A percentile compares a stretch with the other conserved stretches of the same genome.
Conservation (phyloP, 2,797 vertebrate genomes). For the Petrocephalus schoutedeni region DNA sequence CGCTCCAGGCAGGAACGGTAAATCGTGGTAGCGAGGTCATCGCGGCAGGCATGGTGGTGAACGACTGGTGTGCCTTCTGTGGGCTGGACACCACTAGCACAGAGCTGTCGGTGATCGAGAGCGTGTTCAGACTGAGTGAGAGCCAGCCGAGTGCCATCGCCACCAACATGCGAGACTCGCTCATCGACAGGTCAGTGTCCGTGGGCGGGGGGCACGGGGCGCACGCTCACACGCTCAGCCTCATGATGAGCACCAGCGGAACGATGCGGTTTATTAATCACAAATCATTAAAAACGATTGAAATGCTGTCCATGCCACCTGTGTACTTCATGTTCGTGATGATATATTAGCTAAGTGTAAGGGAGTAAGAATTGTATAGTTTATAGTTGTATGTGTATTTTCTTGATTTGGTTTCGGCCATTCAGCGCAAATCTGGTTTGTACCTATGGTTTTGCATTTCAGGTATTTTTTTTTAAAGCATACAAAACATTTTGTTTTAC, state of each 20-base stretch:
- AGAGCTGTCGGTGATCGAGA: constrained; percentile 94
- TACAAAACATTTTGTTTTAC: constrained; percentile 22
- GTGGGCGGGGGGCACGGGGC: not conserved
- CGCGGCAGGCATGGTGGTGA: constrained; percentile 89
- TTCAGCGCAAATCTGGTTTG: not conserved
- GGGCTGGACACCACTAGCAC: constrained; percentile 96
- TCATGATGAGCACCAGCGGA: not conserved
- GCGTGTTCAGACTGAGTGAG: constrained; percentile 83
- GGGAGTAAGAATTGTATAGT: not conserved
- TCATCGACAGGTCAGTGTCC: constrained; percentile 82
- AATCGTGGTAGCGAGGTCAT: constrained; percentile 95
- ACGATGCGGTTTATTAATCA: not conserved
- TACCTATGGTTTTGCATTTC: not conserved
- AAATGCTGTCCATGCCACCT: not conserved
- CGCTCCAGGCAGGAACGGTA: constrained; percentile 84
- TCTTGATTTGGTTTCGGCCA: not conserved
- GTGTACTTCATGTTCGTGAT: not conserved
- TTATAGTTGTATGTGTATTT: not conserved
- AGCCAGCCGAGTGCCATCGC: constrained; percentile 86
- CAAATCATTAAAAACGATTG: not conserved
- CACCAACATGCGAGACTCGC: constrained; percentile 90
- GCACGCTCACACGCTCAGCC: not conserved
- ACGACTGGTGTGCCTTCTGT: constrained; percentile 96
- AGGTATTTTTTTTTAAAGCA: not conserved
- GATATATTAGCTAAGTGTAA: not conserved